phyloP scores from a whole-genome alignment of 2,888 invertebrate species.

The Erebia ligea region DNA sequence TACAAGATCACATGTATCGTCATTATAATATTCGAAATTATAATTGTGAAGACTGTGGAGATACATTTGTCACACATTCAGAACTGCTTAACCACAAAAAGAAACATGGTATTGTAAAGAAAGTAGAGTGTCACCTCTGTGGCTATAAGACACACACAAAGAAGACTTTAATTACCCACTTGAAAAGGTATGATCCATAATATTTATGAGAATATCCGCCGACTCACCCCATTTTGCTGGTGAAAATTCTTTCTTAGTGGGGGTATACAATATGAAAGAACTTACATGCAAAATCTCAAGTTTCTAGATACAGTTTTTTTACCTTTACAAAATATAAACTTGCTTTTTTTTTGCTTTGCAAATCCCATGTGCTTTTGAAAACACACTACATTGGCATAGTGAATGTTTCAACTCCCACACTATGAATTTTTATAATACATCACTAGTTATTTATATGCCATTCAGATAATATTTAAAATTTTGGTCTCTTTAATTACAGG shows the following conservation, averaged over 20 bases:
- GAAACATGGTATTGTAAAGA: slow-evolving; percentile 62
- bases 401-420: no score
- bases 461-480: not conserved
- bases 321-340: no score
- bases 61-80: slow-evolving; percentile 73
- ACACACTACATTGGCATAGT: no score
- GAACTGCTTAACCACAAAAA: slow-evolving; percentile 72
- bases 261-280: no score
- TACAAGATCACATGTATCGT: slow-evolving; percentile 69
- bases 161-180: slow-evolving; percentile 68
- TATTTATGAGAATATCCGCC: not conserved
- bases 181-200: slow-evolving; percentile 61
- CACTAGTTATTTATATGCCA: not conserved
- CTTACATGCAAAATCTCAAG: no score
- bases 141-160: slow-evolving; percentile 70
- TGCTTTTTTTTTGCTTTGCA: no score
- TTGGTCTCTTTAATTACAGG: slow-evolving; percentile 48
- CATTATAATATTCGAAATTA: slow-evolving; percentile 75
- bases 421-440: no score
- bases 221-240: not conserved
- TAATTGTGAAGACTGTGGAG: slow-evolving; percentile 77
- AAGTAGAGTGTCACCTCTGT: slow-evolving; percentile 71
- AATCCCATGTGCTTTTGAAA: no score
- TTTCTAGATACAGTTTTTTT: no score
- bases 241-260: no score